Conservation (phyloP, 2,797 vertebrate genomes). For the Gastrophryne carolinensis region DNA sequence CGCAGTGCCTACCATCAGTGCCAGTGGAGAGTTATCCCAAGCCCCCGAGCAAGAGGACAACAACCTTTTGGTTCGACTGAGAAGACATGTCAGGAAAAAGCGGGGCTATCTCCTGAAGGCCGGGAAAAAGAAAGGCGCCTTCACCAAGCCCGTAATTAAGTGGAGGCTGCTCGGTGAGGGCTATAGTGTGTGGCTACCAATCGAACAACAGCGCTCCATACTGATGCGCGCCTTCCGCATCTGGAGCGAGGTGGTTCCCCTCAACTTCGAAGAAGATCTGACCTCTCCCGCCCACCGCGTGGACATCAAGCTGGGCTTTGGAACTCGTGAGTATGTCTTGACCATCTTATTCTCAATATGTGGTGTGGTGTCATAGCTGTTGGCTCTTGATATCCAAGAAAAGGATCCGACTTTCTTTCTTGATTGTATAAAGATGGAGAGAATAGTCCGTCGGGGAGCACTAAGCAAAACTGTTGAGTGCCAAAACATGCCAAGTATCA, state of each 20-base stretch:
- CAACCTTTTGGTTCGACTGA: background rate
- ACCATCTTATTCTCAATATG: background rate
- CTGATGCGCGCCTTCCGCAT: slow-evolving; percentile 40
- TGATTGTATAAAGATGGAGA: no score
- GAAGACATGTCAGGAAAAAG: background rate
- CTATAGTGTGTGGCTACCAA: slow-evolving; percentile 42
- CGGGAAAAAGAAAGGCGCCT: background rate
- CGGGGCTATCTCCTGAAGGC: background rate
- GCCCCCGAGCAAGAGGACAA: background rate
- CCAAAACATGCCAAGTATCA: no score
- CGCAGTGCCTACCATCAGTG: background rate
- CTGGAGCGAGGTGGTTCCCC: slow-evolving; percentile 52
- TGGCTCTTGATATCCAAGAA: no score
- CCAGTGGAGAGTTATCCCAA: background rate
- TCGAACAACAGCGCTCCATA: slow-evolving; percentile 39
- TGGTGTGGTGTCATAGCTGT: background rate
- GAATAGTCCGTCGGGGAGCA: no score
- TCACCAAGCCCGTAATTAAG: slow-evolving; percentile 37
- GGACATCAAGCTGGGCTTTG: slow-evolving; percentile 52
- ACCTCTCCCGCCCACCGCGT: slow-evolving; percentile 17
- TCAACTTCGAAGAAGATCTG: slow-evolving; percentile 49
- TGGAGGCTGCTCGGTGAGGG: slow-evolving; percentile 52
- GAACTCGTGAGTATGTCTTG: slow-evolving; percentile 38
- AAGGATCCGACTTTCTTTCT: no score
- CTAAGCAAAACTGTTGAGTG: no score